Percentiles rank a stretch among this genome's conserved stretches.
phyloP scores from a whole-genome alignment of 2,113 vertebrate genomes.

The Myrmophylax atrothorax region DNA sequence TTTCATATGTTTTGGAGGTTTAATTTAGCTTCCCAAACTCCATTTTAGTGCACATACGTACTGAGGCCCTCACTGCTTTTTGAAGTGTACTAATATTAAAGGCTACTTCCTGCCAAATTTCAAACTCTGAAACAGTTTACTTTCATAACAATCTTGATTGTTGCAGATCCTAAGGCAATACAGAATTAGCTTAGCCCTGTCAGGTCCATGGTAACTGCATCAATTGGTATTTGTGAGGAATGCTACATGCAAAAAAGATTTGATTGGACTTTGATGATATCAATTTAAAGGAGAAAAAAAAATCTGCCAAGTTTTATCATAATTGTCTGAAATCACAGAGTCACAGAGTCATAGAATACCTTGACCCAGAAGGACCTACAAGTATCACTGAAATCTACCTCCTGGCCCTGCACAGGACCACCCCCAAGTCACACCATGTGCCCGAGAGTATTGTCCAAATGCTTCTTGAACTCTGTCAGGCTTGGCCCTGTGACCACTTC shows the following conservation, averaged over 20 bases:
- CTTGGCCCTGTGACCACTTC: not conserved
- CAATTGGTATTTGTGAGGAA: not conserved
- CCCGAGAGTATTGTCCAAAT: not conserved
- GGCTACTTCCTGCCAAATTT: not conserved
- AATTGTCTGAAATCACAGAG: not conserved
- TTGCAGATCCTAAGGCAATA: not conserved
- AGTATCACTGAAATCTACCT: not conserved
- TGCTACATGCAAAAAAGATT: not conserved
- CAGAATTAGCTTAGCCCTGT: not conserved
- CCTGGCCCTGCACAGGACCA: not conserved
- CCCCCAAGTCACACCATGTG: not conserved
- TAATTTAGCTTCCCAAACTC: not conserved
- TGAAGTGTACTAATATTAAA: not conserved
- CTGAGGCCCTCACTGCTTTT: not conserved
- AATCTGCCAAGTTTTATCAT: not conserved
- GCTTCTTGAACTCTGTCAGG: not conserved
- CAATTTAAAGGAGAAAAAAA: not conserved
- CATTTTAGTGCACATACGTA: not conserved
- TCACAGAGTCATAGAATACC: not conserved
- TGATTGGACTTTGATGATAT: not conserved
- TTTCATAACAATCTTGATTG: not conserved
- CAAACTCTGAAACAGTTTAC: not conserved
- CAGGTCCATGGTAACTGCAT: not conserved
- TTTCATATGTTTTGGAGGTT: not conserved
- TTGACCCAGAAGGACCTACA: not conserved